A percentile compares a stretch with the other conserved stretches of the same genome.
Conservation (phyloP, 1,140 invertebrate species). For the Manduca sexta region DNA sequence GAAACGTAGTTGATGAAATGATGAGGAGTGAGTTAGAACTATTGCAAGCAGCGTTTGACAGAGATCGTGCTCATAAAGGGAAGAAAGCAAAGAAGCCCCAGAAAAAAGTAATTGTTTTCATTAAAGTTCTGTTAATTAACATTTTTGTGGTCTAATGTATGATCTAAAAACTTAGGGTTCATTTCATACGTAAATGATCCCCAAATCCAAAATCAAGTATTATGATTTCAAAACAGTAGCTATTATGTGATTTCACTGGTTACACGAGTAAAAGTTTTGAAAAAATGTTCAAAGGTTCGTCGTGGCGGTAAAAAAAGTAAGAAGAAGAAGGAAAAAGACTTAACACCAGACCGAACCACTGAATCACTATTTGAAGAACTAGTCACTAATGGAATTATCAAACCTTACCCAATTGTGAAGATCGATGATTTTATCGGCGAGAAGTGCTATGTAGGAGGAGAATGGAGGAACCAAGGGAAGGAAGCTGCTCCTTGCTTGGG, state of each 20-base stretch:
- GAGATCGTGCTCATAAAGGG: slow-evolving; percentile 81
- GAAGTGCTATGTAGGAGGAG: slow-evolving; percentile 78
- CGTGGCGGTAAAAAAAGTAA: slow-evolving; percentile 89
- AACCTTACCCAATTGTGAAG: slow-evolving; percentile 81
- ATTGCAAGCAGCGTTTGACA: slow-evolving; percentile 86
- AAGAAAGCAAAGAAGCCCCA: slow-evolving; percentile 86
- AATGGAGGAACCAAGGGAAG: slow-evolving; percentile 58
- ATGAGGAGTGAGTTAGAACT: slow-evolving; percentile 89
- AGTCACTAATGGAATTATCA: slow-evolving; percentile 91
- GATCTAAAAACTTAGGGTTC: too few relatives aligned
- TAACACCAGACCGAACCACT: slow-evolving; percentile 92
- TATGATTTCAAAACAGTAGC: too few relatives aligned
- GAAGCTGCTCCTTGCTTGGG: slow-evolving; percentile 77
- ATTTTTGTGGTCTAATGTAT: too few relatives aligned
- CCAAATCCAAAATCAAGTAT: too few relatives aligned
- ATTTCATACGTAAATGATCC: too few relatives aligned
- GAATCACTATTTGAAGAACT: slow-evolving; percentile 95
- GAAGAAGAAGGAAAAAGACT: slow-evolving; percentile 96
- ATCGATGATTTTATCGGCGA: slow-evolving; percentile 88
- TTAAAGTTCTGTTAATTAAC: too few relatives aligned
- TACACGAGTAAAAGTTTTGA: too few relatives aligned
- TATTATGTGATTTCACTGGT: too few relatives aligned
- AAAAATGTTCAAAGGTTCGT: slow-evolving; percentile 71
- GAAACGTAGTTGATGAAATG: slow-evolving; percentile 87
- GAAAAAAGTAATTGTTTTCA: slow-evolving; percentile 81